phyloP scores from a whole-genome alignment of 2,888 invertebrate species.

The Matsumyia berberina region DNA sequence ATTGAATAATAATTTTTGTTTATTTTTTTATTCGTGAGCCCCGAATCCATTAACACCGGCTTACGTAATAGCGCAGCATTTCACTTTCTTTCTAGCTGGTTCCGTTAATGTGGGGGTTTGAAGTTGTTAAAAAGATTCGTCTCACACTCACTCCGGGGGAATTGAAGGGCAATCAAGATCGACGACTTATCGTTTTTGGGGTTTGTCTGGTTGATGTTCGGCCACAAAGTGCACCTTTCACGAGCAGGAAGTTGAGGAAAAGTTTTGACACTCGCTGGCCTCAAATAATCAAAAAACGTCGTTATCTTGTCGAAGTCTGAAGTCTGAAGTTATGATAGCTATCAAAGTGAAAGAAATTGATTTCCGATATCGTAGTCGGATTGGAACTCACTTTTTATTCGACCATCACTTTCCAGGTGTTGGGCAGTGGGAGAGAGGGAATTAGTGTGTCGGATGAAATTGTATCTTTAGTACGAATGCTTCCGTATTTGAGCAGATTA shows the following conservation, averaged over 20 bases:
- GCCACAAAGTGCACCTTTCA: constrained; percentile 17
- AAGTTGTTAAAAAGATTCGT: constrained; percentile 15
- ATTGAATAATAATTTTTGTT: constrained; percentile 57
- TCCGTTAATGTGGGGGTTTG: constrained; percentile 32
- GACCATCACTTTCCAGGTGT: constrained; percentile 4
- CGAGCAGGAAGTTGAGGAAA: constrained; percentile 15
- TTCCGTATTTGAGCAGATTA: constrained; percentile 18
- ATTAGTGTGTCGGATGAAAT: not conserved
- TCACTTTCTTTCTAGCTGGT: constrained; percentile 63
- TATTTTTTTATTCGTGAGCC: constrained; percentile 17
- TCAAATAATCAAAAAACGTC: constrained; percentile 1
- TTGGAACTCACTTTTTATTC: not conserved
- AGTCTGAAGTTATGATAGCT: not conserved
- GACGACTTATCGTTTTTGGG: constrained; percentile 5
- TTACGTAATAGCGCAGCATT: constrained; percentile 54
- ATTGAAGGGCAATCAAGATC: constrained; percentile 66
- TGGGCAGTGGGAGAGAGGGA: not conserved
- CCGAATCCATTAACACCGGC: constrained; percentile 43
- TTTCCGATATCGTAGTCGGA: not conserved
- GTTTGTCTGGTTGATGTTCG: constrained; percentile 85
- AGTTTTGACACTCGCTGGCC: not conserved
- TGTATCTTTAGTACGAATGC: not conserved
- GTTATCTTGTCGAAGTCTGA: constrained; percentile 28
- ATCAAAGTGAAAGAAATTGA: constrained; percentile 32
- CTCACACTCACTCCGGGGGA: not conserved